Evolutionary conservation across 2,797 vertebrate genomes (phyloP), one percentile per base, ranked within the genome.

Genomic region (Apodemus agrarius): DNA sequence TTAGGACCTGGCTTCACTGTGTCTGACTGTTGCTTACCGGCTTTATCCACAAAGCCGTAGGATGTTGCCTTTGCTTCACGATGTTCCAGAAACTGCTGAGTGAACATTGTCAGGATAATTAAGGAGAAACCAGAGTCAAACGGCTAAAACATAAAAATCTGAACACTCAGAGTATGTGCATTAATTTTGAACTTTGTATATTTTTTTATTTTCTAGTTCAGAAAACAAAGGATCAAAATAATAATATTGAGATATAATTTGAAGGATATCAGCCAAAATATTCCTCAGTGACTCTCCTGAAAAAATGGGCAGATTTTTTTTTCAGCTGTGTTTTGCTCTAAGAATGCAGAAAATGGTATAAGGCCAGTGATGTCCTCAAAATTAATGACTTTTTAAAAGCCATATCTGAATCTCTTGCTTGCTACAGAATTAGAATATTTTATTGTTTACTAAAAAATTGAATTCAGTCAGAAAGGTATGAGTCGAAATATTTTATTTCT

Each of bases 391-490:
- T 92, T 94, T 80, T 12, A 8, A n/a, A n/a, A 34, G 34, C 81
- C 80, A 21, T 67, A 24, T 3, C 37, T 46, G 82, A 96, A 67
- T 83, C 91, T 80, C 79, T 87, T 95, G 22, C 82, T 86, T 96
- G 57, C n/a, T 75, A 92, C 80, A 63, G 83, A 76, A 63, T 87
- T 94, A 86, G 31, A 96, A 85, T 94, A 65, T 37, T 95, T 84
- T 85, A 52, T 93, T 95, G 59, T 96, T 93, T 96, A 17, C 24
- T 12, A 46, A 93, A 94, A 95, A 85, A 67, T 87, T n/a, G 88
- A 95, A 94, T 93, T 43, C 22, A 94, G 46, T 96, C 49, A 89
- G 80, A 74, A 96, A 86, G 19, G 63, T 91, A 90, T 93, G 72
- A 95, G 76, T 57, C 84, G 29, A 96, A 93, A 94, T 93, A 75